Base-by-base conservation (phyloP, 1,140 invertebrate genomes). In the Temnothorax longispinosus region DNA sequence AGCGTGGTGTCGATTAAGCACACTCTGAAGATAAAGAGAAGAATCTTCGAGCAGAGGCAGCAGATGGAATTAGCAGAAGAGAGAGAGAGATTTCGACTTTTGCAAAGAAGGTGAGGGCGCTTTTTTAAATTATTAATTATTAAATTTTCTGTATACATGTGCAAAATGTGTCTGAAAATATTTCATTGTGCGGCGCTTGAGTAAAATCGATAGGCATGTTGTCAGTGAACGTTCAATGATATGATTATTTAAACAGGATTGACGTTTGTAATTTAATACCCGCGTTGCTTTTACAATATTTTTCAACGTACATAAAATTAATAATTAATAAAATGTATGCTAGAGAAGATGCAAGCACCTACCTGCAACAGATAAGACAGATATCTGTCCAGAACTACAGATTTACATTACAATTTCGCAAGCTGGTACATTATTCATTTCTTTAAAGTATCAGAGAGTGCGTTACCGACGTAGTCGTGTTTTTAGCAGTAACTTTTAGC, bases 71-170 rank as follows among this genome's bases (percentile, higher is more conserved):
- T 96, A 76, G 92, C 95, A 35, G 94, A 95, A 90, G 94, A 95
- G n/a, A 93, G 96, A 80, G 96, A 97, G 94, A 94, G 95, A 88
- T 94, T 96, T 56, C 95, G 96, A 89, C 95, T 96, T 91, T 96
- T 97, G 90, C 96, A 96, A 94, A 96, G 96, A 78, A 95, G 96
- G 94, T 96, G 95, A 47, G 50, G 6, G 21, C 0, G n/a, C 7
- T 35, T 62, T 41, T 2, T 27, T 1, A 0, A 1, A 58, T 13
- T 47, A 80, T 10, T 47, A 71, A 47, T 72, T 72, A 0, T n/a
- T 54, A 32, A 77, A 0, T 50, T 56, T 41, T 38, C 1, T 54
- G n/a, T 56, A 21, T 15, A 18, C 15, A 60, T 32, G n/a, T 21
- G 38, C 18, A 15, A 67, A 50, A 77, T 21, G 65, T 18, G 54